These are phyloP conservation scores for Acleris emargana DNA, from an alignment of 2,888 invertebrate species.

Conservation along the genomic window DNA sequence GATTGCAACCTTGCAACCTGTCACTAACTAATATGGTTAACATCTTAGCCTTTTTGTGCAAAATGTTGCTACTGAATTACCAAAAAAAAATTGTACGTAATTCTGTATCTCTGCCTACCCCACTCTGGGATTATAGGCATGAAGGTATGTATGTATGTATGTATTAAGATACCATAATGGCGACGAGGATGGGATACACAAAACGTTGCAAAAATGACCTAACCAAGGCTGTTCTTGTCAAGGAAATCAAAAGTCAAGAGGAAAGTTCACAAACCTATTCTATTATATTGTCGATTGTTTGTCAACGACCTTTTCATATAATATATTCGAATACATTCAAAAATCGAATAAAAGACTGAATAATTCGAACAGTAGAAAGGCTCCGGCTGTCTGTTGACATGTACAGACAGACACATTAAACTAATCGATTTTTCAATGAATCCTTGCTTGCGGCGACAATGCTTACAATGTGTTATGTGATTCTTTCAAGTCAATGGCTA, in stretches of 20 bases:
- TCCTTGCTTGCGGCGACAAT: slow-evolving; percentile 18
- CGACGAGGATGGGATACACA: too few species aligned
- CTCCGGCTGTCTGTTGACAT: slow-evolving; percentile 47
- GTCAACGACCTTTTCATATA: background rate
- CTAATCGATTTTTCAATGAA: slow-evolving; percentile 49
- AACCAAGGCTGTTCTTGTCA: slow-evolving; percentile 19
- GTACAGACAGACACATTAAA: slow-evolving; percentile 41
- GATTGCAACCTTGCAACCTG: too few species aligned
- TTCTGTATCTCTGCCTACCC: too few species aligned
- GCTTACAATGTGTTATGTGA: background rate
- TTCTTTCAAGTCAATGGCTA: background rate
- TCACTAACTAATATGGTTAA: too few species aligned
- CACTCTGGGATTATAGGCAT: too few species aligned
- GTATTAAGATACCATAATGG: too few species aligned
- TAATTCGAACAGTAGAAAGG: slow-evolving; percentile 24
- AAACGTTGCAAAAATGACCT: slow-evolving; percentile 27
- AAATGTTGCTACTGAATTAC: too few species aligned
- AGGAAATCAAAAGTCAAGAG: slow-evolving; percentile 29
- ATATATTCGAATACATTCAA: slow-evolving; percentile 4
- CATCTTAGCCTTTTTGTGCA: too few species aligned
- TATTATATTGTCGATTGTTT: slow-evolving; percentile 4
- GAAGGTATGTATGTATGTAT: too few species aligned
- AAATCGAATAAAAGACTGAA: slow-evolving; percentile 19
- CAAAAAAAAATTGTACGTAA: too few species aligned
- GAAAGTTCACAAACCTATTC: slow-evolving; percentile 10